Percentiles rank a stretch among this genome's conserved stretches.
Conservation (phyloP, 2,888 invertebrate genomes). For the Oscheius sp. region DNA sequence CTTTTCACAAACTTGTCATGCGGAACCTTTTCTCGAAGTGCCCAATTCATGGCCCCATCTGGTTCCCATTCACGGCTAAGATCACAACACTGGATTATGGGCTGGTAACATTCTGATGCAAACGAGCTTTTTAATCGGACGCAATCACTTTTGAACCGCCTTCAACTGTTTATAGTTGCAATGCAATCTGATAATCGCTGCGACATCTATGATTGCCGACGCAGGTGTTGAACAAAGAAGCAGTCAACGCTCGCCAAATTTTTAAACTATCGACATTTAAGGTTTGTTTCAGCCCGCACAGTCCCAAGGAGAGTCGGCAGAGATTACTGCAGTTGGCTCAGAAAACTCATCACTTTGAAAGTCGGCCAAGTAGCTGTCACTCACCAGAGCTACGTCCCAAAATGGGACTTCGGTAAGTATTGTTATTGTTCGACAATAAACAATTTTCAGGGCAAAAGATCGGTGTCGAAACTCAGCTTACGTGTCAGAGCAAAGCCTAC, state of each 20-base stretch:
- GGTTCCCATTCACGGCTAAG: constrained; percentile 24
- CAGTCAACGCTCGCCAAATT: not conserved
- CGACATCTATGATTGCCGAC: constrained; percentile 4
- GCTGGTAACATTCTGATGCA: constrained; percentile 17
- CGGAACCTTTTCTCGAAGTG: constrained; percentile 23
- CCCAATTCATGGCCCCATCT: not conserved
- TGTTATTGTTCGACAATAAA: not conserved
- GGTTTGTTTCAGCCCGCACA: constrained; percentile 20
- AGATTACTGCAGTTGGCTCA: constrained; percentile 33
- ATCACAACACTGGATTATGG: constrained; percentile 16
- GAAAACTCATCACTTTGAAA: constrained; percentile 25
- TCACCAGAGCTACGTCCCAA: constrained; percentile 38
- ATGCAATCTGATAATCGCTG: constrained; percentile 19
- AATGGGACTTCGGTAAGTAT: constrained; percentile 36
- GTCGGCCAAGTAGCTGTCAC: constrained; percentile 18
- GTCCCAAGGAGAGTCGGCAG: constrained; percentile 32
- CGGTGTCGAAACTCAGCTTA: constrained; percentile 26
- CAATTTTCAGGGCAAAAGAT: constrained; percentile 33
- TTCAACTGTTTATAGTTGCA: constrained; percentile 2
- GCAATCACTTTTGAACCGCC: not conserved
- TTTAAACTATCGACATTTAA: not conserved
- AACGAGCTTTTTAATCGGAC: constrained; percentile 12
- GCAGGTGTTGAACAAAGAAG: constrained; percentile 2
- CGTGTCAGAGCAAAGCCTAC: constrained; percentile 39
- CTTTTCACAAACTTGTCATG: not conserved